Percentiles rank a stretch among this genome's conserved stretches.
Conservation (phyloP, 2,797 vertebrate species). For the Megalops cyprinoides region DNA sequence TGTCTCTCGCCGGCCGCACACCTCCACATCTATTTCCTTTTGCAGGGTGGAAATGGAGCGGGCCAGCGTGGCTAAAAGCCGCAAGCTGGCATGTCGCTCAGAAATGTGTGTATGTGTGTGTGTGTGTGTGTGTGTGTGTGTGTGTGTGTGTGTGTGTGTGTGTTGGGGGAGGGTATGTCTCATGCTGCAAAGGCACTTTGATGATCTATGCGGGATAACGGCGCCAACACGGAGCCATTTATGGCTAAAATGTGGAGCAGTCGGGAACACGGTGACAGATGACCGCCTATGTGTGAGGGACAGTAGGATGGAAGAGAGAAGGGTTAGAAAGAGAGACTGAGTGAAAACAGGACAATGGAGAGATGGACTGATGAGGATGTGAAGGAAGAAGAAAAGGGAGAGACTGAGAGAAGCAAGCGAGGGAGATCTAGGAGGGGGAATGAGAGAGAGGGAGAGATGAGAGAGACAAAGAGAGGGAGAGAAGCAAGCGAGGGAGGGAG, state of each 20-base stretch:
- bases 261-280: slow-evolving; percentile 23
- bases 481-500: slow-evolving; percentile 31
- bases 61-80: not conserved
- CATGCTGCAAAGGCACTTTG: no score
- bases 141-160: slow-evolving; percentile 7
- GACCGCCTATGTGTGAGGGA: not conserved
- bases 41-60: not conserved
- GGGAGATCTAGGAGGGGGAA: not conserved
- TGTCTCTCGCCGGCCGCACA: not conserved
- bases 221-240: no score
- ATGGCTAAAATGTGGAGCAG: slow-evolving; percentile 25
- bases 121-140: not conserved
- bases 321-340: no score
- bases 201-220: no score
- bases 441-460: not conserved
- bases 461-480: slow-evolving; percentile 50
- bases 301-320: slow-evolving; percentile 40
- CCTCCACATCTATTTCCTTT: not conserved
- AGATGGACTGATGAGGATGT: no score
- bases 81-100: not conserved
- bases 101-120: slow-evolving; percentile 17
- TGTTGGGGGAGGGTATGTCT: no score
- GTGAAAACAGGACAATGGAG: no score
- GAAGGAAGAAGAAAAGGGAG: slow-evolving; percentile 58
- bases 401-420: slow-evolving; percentile 37